Evolutionary conservation across 2,888 invertebrate species (phyloP).

Genomic region (Drosophila meridiana): DNA sequence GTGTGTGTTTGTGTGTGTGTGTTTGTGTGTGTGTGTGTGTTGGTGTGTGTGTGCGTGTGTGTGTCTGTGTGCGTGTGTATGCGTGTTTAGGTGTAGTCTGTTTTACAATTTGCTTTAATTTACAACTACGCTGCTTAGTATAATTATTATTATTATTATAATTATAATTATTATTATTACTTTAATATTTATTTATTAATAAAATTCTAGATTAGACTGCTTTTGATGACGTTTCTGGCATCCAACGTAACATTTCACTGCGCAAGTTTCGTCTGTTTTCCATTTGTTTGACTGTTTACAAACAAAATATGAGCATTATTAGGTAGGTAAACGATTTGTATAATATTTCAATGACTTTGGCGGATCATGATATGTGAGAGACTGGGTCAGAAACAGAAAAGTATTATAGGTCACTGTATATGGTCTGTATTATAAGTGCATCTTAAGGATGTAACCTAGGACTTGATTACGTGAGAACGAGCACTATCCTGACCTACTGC

Average conservation of each 20-base stretch:
- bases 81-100: slow-evolving; percentile 43
- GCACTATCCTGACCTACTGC: too few relatives aligned
- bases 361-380: background rate
- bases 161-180: slow-evolving; percentile 48
- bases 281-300: slow-evolving; percentile 83
- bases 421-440: background rate
- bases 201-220: slow-evolving; percentile 83
- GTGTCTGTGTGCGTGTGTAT: slow-evolving; percentile 37
- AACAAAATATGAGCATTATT: background rate
- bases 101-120: slow-evolving; percentile 70
- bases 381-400: too few relatives aligned
- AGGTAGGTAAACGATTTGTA: background rate
- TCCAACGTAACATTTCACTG: slow-evolving; percentile 85
- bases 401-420: too few relatives aligned
- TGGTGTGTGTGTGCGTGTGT: slow-evolving; percentile 32
- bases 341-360: slow-evolving; percentile 23
- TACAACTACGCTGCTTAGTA: slow-evolving; percentile 78
- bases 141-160: slow-evolving; percentile 55
- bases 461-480: too few relatives aligned
- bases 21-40: slow-evolving; percentile 33
- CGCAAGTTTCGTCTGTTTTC: slow-evolving; percentile 85
- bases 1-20: slow-evolving; percentile 25
- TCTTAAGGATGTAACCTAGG: background rate
- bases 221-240: slow-evolving; percentile 85
- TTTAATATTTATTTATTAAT: slow-evolving; percentile 71